These are phyloP conservation scores for Chrysomela aeneicollis DNA, from an alignment of 2,888 invertebrate genomes.

Conservation along the genomic window DNA sequence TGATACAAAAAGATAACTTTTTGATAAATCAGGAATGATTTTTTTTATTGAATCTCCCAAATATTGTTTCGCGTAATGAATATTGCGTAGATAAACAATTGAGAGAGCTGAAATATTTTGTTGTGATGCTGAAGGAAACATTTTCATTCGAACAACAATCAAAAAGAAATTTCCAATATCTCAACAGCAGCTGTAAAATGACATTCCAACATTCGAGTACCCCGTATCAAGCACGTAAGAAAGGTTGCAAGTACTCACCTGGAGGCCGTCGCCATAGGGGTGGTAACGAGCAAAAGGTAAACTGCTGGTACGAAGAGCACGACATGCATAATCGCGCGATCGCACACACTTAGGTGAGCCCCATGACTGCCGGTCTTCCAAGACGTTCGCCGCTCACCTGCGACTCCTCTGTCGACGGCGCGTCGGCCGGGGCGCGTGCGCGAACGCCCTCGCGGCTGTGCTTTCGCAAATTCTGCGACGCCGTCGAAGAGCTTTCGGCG, in stretches of 20 bases:
- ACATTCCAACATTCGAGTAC: neutral
- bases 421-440: constrained; percentile 25
- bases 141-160: too few species aligned
- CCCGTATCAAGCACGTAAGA: neutral
- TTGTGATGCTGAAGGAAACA: too few species aligned
- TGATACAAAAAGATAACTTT: too few species aligned
- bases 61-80: too few species aligned
- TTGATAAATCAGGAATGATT: too few species aligned
- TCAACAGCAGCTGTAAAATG: too few species aligned
- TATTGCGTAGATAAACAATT: too few species aligned
- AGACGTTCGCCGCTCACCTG: constrained; percentile 14
- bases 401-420: constrained; percentile 9
- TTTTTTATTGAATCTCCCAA: too few species aligned
- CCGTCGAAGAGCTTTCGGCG: constrained; percentile 19
- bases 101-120: too few species aligned
- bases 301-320: constrained; percentile 75
- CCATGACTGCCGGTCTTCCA: constrained; percentile 54
- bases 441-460: constrained; percentile 26
- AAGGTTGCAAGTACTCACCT: constrained; percentile 73
- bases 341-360: constrained; percentile 57
- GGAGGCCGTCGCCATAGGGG: constrained; percentile 87
- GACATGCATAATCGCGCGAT: constrained; percentile 62
- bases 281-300: constrained; percentile 80
- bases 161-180: too few species aligned
- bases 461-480: constrained; percentile 29